Conservation (phyloP, 2,113 vertebrate genomes). For the Ceyx margarethae region DNA sequence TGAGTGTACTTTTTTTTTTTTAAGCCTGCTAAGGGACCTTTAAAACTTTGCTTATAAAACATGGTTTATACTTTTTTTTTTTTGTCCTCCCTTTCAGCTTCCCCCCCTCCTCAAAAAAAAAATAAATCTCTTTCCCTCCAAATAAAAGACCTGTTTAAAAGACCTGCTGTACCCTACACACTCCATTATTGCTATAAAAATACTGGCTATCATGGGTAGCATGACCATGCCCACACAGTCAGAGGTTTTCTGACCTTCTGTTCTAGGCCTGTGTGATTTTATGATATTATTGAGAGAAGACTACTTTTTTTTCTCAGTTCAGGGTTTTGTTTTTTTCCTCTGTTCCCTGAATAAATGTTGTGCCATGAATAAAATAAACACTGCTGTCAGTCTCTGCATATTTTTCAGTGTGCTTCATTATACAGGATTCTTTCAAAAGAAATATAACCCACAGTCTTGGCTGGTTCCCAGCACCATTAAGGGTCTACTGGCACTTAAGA, state of each 20-base stretch:
- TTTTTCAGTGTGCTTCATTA: conserved; percentile 51
- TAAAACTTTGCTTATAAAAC: conserved; percentile 47
- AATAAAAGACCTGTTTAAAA: background rate
- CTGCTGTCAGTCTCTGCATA: conserved; percentile 46
- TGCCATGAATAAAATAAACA: conserved; percentile 57
- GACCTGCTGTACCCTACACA: background rate
- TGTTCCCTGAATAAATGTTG: conserved; percentile 28
- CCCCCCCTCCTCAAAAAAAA: background rate
- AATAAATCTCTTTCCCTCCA: background rate
- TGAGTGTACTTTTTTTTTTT: background rate
- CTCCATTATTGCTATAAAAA: background rate
- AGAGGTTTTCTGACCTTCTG: background rate
- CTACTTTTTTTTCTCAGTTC: background rate
- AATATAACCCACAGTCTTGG: conserved; percentile 36
- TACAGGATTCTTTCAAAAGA: conserved; percentile 44
- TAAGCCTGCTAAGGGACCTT: conserved; percentile 19
- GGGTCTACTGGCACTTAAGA: conserved; percentile 19
- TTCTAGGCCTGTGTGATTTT: background rate
- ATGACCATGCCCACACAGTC: background rate
- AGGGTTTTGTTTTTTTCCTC: background rate
- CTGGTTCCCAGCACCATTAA: conserved; percentile 39
- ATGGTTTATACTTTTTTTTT: background rate
- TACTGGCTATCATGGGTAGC: background rate
- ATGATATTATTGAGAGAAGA: background rate
- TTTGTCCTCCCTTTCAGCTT: conserved; percentile 9